phyloP scores from a whole-genome alignment of 1,140 invertebrate genomes.

The Meteorus sp. region DNA sequence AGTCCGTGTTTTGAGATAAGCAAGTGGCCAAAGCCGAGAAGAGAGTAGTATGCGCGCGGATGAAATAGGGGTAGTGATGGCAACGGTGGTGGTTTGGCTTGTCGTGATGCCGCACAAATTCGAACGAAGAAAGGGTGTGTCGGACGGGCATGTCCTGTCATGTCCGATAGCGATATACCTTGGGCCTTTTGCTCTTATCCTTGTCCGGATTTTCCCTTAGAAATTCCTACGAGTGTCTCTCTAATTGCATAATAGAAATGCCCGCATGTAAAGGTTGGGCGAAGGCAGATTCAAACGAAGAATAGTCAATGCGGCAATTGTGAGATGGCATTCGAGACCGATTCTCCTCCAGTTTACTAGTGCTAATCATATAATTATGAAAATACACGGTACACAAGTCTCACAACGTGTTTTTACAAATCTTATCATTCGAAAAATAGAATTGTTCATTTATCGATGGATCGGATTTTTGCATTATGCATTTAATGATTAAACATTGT shows the following conservation, averaged over 20 bases:
- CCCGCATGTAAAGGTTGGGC: slow-evolving; percentile 49
- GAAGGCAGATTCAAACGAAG: not conserved
- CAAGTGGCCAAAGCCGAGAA: slow-evolving; percentile 42
- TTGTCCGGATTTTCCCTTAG: slow-evolving; percentile 43
- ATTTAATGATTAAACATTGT: no score
- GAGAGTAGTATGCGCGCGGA: slow-evolving; percentile 37
- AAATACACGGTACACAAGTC: no score
- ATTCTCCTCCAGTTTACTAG: no score
- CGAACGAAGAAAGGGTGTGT: slow-evolving; percentile 61
- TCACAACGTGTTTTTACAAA: no score
- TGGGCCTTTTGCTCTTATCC: slow-evolving; percentile 27
- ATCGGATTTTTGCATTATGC: no score
- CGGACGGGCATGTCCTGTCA: slow-evolving; percentile 58
- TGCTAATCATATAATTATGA: no score
- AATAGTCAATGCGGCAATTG: not conserved
- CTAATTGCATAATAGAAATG: slow-evolving; percentile 59
- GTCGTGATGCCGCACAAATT: slow-evolving; percentile 42
- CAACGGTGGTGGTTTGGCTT: not conserved
- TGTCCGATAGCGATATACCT: slow-evolving; percentile 59
- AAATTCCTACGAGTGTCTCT: slow-evolving; percentile 45
- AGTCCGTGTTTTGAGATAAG: slow-evolving; percentile 57
- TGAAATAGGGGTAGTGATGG: not conserved
- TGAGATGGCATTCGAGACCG: not conserved
- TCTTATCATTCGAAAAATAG: no score
- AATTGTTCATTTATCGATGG: no score